Conservation (phyloP, 1,140 invertebrate genomes). For the Acromyrmex heyeri region DNA sequence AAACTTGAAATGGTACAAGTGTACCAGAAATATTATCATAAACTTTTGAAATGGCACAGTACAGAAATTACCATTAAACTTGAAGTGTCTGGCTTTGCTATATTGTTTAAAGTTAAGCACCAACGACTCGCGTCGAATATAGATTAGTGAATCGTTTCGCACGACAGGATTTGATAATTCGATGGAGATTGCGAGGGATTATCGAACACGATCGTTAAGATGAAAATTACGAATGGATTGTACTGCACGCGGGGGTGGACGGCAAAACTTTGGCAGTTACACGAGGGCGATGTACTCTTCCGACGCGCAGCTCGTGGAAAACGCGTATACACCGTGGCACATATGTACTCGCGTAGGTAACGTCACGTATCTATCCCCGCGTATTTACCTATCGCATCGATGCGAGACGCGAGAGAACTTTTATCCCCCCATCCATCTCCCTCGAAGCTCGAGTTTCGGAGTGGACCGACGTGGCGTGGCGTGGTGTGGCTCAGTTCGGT, state of each 20-base stretch:
- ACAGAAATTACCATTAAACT: neutral
- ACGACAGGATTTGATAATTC: slow-evolving; percentile 27
- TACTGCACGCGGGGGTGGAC: neutral
- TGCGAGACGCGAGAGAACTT: slow-evolving; percentile 68
- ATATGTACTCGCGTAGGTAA: slow-evolving; percentile 60
- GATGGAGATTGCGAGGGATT: slow-evolving; percentile 21
- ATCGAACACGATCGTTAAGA: slow-evolving; percentile 14
- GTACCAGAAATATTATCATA: no score
- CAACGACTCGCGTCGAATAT: neutral
- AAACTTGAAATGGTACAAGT: neutral
- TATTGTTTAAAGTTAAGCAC: neutral
- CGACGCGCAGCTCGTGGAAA: slow-evolving; percentile 21
- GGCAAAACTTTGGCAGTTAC: slow-evolving; percentile 62
- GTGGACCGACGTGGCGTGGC: slow-evolving; percentile 29
- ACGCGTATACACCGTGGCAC: slow-evolving; percentile 46
- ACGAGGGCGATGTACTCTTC: slow-evolving; percentile 35
- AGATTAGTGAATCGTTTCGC: slow-evolving; percentile 22
- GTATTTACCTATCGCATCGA: slow-evolving; percentile 75
- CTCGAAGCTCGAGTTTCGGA: slow-evolving; percentile 63
- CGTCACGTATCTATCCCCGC: slow-evolving; percentile 71
- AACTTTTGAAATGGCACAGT: neutral
- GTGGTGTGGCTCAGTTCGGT: neutral
- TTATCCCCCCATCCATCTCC: slow-evolving; percentile 24
- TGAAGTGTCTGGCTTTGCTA: neutral
- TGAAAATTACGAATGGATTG: slow-evolving; percentile 45